Percentiles rank a stretch among this genome's conserved stretches.
phyloP scores from a whole-genome alignment of 2,797 vertebrate genomes.

The Lepilemur ruficaudatus region DNA sequence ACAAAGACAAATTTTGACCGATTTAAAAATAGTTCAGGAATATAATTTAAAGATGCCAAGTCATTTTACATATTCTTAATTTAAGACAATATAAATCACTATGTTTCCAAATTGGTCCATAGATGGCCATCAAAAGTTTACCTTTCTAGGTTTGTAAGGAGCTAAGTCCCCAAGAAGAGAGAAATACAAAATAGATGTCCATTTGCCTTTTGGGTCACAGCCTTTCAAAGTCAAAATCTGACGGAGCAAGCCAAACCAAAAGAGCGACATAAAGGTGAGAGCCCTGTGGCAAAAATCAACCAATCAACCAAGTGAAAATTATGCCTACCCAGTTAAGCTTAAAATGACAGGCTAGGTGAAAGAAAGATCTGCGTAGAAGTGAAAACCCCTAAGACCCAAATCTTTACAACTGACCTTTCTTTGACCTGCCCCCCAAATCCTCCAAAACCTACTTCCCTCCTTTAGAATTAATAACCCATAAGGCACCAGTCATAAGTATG shows the following conservation, averaged over 20 bases:
- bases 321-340: neutral
- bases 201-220: neutral
- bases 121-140: neutral
- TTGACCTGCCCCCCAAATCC: neutral
- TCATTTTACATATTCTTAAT: neutral
- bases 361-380: neutral
- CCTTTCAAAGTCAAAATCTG: neutral
- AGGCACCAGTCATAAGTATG: no score
- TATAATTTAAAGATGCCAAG: neutral
- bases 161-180: neutral
- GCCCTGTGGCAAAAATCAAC: neutral
- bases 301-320: neutral
- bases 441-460: neutral
- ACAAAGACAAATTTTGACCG: neutral
- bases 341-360: neutral
- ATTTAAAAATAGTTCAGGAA: neutral
- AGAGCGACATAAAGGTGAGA: neutral
- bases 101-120: neutral
- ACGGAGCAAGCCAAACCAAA: neutral
- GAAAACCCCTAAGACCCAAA: neutral
- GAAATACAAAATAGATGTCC: neutral
- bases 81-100: neutral
- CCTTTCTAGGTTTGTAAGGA: neutral
- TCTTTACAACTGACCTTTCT: neutral
- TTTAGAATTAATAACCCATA: neutral